Evolutionary conservation across 2,888 invertebrate species (phyloP).

Genomic region (Salticus scenicus): DNA sequence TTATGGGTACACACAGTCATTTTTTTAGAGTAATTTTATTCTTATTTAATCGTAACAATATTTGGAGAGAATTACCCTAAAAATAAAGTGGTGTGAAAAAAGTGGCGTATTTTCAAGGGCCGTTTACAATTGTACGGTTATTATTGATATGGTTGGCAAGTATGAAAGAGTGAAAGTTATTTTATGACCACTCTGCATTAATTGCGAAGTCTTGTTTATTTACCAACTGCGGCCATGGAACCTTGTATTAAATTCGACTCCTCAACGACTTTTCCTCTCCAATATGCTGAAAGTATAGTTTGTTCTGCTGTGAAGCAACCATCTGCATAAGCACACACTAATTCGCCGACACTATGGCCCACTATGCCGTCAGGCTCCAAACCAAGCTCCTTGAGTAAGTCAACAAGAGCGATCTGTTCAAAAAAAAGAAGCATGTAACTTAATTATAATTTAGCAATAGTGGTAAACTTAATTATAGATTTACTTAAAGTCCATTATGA

Average conservation of each 20-base stretch:
- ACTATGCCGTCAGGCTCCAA: slow-evolving; percentile 94
- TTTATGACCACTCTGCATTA: too few relatives aligned
- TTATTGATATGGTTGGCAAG: not conserved
- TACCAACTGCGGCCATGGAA: slow-evolving; percentile 93
- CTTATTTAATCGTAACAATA: too few relatives aligned
- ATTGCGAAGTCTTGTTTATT: slow-evolving; percentile 32
- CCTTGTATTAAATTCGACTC: slow-evolving; percentile 85
- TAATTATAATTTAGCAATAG: too few relatives aligned
- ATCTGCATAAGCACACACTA: slow-evolving; percentile 98
- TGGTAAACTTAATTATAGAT: too few relatives aligned
- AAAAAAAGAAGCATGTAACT: not conserved
- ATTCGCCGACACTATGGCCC: slow-evolving; percentile 95
- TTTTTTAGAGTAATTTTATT: too few relatives aligned
- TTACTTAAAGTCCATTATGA: too few relatives aligned
- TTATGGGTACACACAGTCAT: too few relatives aligned
- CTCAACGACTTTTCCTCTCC: slow-evolving; percentile 86
- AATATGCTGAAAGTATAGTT: slow-evolving; percentile 93
- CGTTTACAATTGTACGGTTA: too few relatives aligned
- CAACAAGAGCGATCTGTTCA: slow-evolving; percentile 88
- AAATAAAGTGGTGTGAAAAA: too few relatives aligned
- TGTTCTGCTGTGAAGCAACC: slow-evolving; percentile 95
- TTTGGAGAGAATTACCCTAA: too few relatives aligned
- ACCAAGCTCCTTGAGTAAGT: slow-evolving; percentile 84
- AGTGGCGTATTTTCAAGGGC: too few relatives aligned
- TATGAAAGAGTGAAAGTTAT: not conserved